Evolutionary conservation across 2,797 vertebrate species (phyloP).

Genomic region (Sciurus carolinensis): DNA sequence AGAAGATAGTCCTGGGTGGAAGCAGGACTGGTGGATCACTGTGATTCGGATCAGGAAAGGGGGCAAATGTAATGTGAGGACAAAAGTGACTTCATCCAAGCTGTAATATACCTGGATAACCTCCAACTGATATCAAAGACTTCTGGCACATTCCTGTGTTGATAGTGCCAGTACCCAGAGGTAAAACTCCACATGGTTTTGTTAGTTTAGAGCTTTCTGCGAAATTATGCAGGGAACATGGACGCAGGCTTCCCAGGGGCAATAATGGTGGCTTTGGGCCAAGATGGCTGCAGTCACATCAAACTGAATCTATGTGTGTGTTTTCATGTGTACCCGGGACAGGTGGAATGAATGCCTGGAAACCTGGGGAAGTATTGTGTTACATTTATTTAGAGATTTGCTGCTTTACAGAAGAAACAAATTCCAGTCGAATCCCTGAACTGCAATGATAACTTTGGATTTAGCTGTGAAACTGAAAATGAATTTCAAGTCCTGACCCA

Average conservation of each 20-base stretch:
- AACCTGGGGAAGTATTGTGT: neutral
- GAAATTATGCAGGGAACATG: neutral
- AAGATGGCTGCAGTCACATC: neutral
- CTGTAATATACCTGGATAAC: neutral
- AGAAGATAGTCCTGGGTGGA: neutral
- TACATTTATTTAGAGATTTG: neutral
- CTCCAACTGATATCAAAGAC: neutral
- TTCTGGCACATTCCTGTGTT: neutral
- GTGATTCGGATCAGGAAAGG: neutral
- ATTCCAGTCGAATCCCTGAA: neutral
- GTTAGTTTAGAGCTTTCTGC: neutral
- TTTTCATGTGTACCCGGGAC: neutral
- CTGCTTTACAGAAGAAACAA: neutral
- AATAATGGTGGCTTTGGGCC: neutral
- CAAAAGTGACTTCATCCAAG: neutral
- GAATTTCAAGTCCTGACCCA: neutral
- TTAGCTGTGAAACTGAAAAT: neutral
- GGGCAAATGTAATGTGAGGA: neutral
- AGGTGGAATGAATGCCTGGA: neutral
- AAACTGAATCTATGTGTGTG: too few species aligned
- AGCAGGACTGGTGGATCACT: neutral
- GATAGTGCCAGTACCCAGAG: neutral
- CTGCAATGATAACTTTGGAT: neutral
- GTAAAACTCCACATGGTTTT: neutral
- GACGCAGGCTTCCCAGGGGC: neutral